Percentiles rank a stretch among this genome's conserved stretches.
These are phyloP conservation scores for Aspidiotus rigidus DNA, from an alignment of 2,888 invertebrate species.

Conservation along the genomic window DNA sequence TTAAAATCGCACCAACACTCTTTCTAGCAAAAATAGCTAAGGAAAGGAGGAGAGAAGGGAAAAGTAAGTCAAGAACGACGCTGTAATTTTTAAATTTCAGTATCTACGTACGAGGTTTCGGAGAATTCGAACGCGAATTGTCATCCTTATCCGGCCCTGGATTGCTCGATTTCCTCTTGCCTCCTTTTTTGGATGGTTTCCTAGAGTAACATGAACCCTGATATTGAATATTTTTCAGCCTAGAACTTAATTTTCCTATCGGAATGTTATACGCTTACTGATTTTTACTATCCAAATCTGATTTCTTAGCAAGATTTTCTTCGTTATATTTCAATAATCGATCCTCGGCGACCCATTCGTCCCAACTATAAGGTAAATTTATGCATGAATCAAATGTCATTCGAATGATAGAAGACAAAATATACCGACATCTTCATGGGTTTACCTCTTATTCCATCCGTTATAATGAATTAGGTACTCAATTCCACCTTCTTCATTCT, in stretches of 20 bases:
- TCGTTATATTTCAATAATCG: slow-evolving; percentile 53
- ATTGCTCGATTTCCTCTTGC: slow-evolving; percentile 17
- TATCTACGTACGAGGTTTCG: slow-evolving; percentile 16
- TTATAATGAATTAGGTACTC: slow-evolving; percentile 93
- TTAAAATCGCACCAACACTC: not conserved
- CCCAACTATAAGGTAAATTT: slow-evolving; percentile 66
- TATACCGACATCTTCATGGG: not conserved
- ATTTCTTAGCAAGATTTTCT: slow-evolving; percentile 10
- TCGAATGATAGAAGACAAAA: not conserved
- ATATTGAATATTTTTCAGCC: not conserved
- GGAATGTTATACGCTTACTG: slow-evolving; percentile 3
- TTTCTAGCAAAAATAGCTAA: not conserved
- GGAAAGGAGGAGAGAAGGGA: too few species aligned
- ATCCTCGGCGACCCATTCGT: slow-evolving; percentile 86
- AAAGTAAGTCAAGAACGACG: not conserved
- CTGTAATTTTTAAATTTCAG: not conserved
- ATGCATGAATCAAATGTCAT: not conserved
- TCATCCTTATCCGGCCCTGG: slow-evolving; percentile 23
- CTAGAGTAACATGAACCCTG: not conserved
- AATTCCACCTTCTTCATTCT: slow-evolving; percentile 47
- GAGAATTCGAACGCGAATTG: slow-evolving; percentile 27
- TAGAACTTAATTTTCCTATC: not conserved
- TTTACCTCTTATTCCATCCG: slow-evolving; percentile 73
- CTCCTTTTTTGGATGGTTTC: slow-evolving; percentile 12
- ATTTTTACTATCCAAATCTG: slow-evolving; percentile 6